These are phyloP conservation scores for Dexiosoma caninum DNA, from an alignment of 2,888 invertebrate species.

Conservation along the genomic window DNA sequence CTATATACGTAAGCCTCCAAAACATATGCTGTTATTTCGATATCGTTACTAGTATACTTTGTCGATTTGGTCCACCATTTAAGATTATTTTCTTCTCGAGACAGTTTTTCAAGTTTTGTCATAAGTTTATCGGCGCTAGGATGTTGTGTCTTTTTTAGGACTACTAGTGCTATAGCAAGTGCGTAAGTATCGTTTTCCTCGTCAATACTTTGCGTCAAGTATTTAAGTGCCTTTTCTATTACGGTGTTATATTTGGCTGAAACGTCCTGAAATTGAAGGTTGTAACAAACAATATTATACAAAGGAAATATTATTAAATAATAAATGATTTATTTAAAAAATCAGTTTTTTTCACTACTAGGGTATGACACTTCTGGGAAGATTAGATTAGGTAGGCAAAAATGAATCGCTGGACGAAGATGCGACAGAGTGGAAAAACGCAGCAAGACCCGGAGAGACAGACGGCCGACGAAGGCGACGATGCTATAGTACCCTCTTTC, in stretches of 20 bases:
- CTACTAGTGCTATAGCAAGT: conserved; percentile 86
- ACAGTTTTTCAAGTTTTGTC: conserved; percentile 78
- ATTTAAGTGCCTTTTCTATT: conserved; percentile 88
- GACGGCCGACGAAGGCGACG: no score
- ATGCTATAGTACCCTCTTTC: no score
- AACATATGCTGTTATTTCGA: conserved; percentile 94
- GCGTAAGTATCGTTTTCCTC: conserved; percentile 85
- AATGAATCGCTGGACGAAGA: no score
- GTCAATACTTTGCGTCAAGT: conserved; percentile 83
- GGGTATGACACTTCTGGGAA: no score
- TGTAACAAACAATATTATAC: no score
- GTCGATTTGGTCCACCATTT: conserved; percentile 84
- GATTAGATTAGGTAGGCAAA: no score
- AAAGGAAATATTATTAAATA: no score
- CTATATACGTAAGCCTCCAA: conserved; percentile 83
- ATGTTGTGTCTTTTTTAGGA: conserved; percentile 86
- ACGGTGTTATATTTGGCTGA: conserved; percentile 81
- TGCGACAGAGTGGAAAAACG: no score
- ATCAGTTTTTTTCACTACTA: no score
- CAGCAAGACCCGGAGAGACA: no score
- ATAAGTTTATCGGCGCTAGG: conserved; percentile 83
- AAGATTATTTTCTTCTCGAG: conserved; percentile 78
- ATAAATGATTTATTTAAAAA: no score
- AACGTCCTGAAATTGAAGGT: conserved; percentile 65
- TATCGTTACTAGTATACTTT: conserved; percentile 81